Evolutionary conservation across 1,140 invertebrate genomes (phyloP).

Genomic region (Hylyphantes graminicola): DNA sequence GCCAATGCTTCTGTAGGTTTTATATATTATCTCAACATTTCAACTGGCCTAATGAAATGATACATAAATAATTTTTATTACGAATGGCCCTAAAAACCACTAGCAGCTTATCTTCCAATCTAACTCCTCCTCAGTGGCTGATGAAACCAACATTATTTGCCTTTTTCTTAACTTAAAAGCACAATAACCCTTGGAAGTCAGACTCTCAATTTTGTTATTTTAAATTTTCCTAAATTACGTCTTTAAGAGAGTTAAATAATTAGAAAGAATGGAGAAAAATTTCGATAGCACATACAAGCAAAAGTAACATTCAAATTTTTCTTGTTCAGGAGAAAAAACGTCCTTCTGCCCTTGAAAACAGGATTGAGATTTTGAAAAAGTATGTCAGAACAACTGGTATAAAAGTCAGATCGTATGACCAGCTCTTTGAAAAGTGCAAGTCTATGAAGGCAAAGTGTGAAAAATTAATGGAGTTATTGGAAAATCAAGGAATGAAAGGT

Average conservation of each 20-base stretch:
- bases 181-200: neutral
- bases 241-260: neutral
- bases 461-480: conserved; percentile 23
- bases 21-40: too few species aligned
- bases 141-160: neutral
- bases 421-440: conserved; percentile 46
- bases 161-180: neutral
- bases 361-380: conserved; percentile 45
- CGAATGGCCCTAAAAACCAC: too few species aligned
- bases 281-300: neutral
- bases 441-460: conserved; percentile 39
- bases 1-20: too few species aligned
- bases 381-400: conserved; percentile 49
- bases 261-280: neutral
- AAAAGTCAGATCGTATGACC: conserved; percentile 13
- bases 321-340: neutral
- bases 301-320: neutral
- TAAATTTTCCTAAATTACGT: neutral
- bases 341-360: conserved; percentile 8
- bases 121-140: too few species aligned
- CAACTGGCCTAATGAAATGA: too few species aligned
- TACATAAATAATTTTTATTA: too few species aligned
- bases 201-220: neutral
- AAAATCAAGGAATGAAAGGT: conserved; percentile 54
- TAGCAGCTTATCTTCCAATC: too few species aligned